A percentile compares a stretch with the other conserved stretches of the same genome.
Conservation (phyloP, 1,140 invertebrate genomes). For the Pentalonia nigronervosa region DNA sequence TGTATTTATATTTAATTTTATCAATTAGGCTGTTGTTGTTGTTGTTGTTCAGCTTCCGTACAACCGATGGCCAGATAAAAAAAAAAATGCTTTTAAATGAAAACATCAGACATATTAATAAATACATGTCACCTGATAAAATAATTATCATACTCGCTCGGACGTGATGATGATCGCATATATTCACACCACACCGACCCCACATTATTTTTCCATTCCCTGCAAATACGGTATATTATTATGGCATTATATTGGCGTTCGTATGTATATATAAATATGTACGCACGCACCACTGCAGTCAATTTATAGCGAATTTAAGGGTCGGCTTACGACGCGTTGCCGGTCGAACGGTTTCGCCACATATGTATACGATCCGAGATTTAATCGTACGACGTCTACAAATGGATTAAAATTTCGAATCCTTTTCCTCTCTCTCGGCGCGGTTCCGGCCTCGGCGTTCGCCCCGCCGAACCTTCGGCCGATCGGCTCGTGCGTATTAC, state of each 20-base stretch:
- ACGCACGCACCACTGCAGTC: not conserved
- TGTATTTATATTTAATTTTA: too few relatives aligned
- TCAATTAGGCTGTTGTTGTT: too few relatives aligned
- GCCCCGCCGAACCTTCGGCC: not conserved
- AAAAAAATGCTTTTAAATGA: not conserved
- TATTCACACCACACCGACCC: not conserved
- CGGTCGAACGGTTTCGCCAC: not conserved
- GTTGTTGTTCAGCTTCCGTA: not conserved
- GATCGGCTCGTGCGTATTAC: not conserved
- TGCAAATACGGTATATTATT: too few relatives aligned
- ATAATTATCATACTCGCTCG: not conserved
- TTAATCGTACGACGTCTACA: not conserved
- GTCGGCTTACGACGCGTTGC: not conserved
- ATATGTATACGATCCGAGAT: not conserved
- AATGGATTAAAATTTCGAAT: not conserved
- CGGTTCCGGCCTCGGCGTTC: not conserved
- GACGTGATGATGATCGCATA: not conserved
- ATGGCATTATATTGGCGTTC: not conserved
- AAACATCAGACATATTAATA: too few relatives aligned
- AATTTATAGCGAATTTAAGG: not conserved
- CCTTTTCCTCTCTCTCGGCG: not conserved
- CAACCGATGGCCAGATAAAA: not conserved
- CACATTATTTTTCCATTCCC: not conserved
- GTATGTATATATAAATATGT: not conserved
- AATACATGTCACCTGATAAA: not conserved